Conservation (phyloP, 1,140 invertebrate genomes). For the Trichoplusia ni region DNA sequence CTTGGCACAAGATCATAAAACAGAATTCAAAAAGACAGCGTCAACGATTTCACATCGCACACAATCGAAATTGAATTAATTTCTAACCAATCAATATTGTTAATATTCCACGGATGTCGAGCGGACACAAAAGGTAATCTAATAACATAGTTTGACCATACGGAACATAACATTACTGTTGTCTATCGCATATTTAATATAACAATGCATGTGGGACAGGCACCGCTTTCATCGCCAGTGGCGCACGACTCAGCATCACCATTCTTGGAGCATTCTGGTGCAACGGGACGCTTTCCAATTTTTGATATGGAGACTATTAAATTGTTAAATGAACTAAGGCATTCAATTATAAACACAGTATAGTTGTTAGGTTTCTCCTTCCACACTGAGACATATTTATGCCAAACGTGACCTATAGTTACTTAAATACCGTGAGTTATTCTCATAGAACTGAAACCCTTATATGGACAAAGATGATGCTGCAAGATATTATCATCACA, state of each 20-base stretch:
- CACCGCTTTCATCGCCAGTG: conserved; percentile 61
- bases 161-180: conserved; percentile 28
- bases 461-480: no score
- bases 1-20: no score
- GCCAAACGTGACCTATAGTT: no score
- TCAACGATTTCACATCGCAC: conserved; percentile 16
- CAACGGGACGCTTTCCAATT: conserved; percentile 43
- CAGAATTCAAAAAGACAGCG: no score
- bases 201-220: conserved; percentile 64
- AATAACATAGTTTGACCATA: conserved; percentile 40
- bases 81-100: conserved; percentile 25
- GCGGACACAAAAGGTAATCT: conserved; percentile 25
- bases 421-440: no score
- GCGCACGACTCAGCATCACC: conserved; percentile 47
- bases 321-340: not conserved
- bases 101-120: conserved; percentile 30
- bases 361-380: no score
- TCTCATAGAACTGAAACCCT: no score
- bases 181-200: conserved; percentile 47
- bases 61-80: not conserved
- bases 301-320: conserved; percentile 17
- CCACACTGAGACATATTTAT: no score
- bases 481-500: not conserved
- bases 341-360: not conserved
- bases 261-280: conserved; percentile 49